Evolutionary conservation across 2,113 vertebrate species (phyloP).

Genomic region (Corythaeola cristata): DNA sequence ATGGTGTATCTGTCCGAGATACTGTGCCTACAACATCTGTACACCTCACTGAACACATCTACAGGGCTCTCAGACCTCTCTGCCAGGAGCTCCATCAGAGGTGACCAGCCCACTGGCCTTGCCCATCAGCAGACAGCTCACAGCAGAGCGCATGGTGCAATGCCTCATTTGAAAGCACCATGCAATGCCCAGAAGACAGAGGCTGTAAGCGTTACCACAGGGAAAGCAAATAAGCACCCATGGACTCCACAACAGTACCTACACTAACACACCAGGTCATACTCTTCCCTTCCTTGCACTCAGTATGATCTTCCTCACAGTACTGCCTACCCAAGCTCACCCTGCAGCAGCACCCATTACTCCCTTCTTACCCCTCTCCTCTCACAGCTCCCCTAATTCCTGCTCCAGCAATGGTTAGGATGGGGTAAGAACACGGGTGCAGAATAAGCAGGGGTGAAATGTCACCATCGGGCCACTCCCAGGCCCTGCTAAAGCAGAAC

Average conservation of each 20-base stretch:
- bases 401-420: background rate
- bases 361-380: background rate
- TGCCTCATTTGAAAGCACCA: background rate
- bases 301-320: background rate
- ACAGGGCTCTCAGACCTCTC: background rate
- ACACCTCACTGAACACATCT: background rate
- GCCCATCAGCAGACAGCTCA: background rate
- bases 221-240: background rate
- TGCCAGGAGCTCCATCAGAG: background rate
- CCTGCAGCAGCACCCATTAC: background rate
- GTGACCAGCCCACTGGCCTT: background rate
- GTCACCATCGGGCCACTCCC: background rate
- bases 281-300: background rate
- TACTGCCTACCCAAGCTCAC: background rate
- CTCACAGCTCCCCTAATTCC: background rate
- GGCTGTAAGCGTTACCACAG: background rate
- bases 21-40: background rate
- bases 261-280: background rate
- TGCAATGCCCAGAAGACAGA: background rate
- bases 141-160: rapidly evolving
- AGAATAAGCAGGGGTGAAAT: background rate
- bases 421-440: background rate
- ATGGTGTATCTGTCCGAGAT: background rate
- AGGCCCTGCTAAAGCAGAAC: background rate
- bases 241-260: background rate